phyloP scores from a whole-genome alignment of 2,888 invertebrate species.

The Acronicta alni region DNA sequence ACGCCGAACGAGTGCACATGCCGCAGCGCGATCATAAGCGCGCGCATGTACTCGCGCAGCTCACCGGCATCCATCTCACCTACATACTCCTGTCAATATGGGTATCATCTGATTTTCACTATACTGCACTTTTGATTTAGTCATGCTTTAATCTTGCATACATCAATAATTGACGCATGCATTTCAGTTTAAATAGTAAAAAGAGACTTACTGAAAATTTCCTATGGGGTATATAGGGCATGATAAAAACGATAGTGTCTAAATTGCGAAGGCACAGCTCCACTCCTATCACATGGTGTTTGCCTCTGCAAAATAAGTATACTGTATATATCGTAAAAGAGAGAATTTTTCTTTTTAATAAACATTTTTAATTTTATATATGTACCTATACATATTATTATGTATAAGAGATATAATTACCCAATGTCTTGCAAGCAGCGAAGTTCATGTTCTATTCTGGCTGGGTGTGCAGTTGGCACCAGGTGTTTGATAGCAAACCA shows the following conservation, averaged over 20 bases:
- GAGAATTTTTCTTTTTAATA: too few species aligned
- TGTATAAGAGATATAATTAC: conserved; percentile 74
- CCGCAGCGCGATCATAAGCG: conserved; percentile 93
- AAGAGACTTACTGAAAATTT: conserved; percentile 91
- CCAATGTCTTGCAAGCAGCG: conserved; percentile 94
- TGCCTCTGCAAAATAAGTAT: conserved; percentile 90
- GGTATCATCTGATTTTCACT: too few species aligned
- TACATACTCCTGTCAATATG: conserved; percentile 92
- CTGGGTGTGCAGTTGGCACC: conserved; percentile 95
- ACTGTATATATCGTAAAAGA: neutral
- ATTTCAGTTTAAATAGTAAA: neutral
- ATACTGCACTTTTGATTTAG: too few species aligned
- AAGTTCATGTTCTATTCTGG: conserved; percentile 94
- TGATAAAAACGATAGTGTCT: conserved; percentile 95
- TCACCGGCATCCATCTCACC: conserved; percentile 92
- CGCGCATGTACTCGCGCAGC: conserved; percentile 93
- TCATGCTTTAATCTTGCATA: too few species aligned
- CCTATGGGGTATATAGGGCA: conserved; percentile 96
- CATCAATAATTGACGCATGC: too few species aligned
- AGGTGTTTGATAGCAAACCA: conserved; percentile 96
- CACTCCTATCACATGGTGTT: conserved; percentile 94
- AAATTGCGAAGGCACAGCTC: conserved; percentile 93
- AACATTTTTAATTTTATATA: too few species aligned
- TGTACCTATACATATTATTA: neutral
- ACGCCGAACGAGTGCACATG: conserved; percentile 95